Conservation (phyloP, 2,797 vertebrate genomes). For the Sparidentex hasta region DNA sequence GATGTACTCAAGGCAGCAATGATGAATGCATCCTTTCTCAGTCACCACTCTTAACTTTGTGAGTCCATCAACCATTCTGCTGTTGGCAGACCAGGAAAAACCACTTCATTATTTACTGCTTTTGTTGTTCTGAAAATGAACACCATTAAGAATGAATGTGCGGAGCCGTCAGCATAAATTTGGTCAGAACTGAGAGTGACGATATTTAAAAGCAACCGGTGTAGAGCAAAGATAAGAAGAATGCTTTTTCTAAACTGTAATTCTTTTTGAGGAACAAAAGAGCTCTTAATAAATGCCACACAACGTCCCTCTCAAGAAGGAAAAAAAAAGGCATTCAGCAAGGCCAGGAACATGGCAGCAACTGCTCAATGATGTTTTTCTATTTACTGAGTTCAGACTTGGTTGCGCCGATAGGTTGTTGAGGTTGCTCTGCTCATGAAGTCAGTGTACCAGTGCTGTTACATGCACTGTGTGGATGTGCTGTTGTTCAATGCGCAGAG, state of each 20-base stretch:
- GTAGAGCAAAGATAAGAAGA: constrained; percentile 50
- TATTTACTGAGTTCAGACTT: constrained; percentile 20
- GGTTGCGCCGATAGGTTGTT: neutral
- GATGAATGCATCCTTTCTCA: constrained; percentile 64
- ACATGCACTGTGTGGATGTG: neutral
- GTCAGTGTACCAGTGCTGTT: neutral
- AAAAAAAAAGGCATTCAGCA: neutral
- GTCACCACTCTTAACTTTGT: constrained; percentile 52
- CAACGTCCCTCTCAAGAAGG: neutral
- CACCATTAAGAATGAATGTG: constrained; percentile 61
- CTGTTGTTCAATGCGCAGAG: neutral
- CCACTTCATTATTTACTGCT: constrained; percentile 64
- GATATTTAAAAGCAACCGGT: constrained; percentile 47
- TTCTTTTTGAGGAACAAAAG: constrained; percentile 56
- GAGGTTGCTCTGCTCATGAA: constrained; percentile 6
- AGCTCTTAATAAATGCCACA: constrained; percentile 41
- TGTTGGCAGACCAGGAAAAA: constrained; percentile 50
- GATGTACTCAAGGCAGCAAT: constrained; percentile 52
- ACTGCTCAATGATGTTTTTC: constrained; percentile 9
- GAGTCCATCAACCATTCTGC: constrained; percentile 48
- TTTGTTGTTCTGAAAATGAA: constrained; percentile 69
- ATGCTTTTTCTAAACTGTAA: constrained; percentile 24
- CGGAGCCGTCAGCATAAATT: constrained; percentile 49
- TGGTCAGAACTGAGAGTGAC: constrained; percentile 40
- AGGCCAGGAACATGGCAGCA: neutral